Conservation (phyloP, 2,888 invertebrate species). For the Thymelicus lineola region DNA sequence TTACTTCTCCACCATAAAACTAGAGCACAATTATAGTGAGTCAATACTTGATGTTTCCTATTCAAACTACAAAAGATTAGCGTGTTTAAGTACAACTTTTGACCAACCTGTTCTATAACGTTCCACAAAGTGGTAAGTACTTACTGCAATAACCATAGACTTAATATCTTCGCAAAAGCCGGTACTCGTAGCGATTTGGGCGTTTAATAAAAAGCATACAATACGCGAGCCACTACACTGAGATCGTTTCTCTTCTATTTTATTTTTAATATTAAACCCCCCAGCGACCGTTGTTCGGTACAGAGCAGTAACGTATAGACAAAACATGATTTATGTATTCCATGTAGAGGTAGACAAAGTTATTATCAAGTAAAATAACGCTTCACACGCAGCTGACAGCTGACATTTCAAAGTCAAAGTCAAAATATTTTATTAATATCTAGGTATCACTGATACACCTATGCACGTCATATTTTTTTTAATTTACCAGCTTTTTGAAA, state of each 20-base stretch:
- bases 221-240: conserved; percentile 71
- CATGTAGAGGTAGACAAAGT: too few species aligned
- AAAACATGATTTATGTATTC: neutral
- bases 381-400: too few species aligned
- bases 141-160: conserved; percentile 45
- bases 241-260: conserved; percentile 74
- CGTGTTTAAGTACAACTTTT: conserved; percentile 9
- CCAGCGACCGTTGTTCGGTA: conserved; percentile 58
- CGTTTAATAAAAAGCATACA: conserved; percentile 83
- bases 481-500: too few species aligned
- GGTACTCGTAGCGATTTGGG: conserved; percentile 71
- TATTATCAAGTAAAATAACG: too few species aligned
- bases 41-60: too few species aligned
- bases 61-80: neutral
- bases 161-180: conserved; percentile 43
- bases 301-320: conserved; percentile 55
- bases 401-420: too few species aligned
- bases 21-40: too few species aligned
- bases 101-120: conserved; percentile 34
- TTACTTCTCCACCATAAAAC: too few species aligned
- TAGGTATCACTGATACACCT: too few species aligned
- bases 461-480: too few species aligned
- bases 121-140: conserved; percentile 34
- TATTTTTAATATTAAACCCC: conserved; percentile 83
- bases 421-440: too few species aligned